Percentiles rank a stretch among this genome's conserved stretches.
phyloP scores from a whole-genome alignment of 2,888 invertebrate species.

The Caradrina kadenii region DNA sequence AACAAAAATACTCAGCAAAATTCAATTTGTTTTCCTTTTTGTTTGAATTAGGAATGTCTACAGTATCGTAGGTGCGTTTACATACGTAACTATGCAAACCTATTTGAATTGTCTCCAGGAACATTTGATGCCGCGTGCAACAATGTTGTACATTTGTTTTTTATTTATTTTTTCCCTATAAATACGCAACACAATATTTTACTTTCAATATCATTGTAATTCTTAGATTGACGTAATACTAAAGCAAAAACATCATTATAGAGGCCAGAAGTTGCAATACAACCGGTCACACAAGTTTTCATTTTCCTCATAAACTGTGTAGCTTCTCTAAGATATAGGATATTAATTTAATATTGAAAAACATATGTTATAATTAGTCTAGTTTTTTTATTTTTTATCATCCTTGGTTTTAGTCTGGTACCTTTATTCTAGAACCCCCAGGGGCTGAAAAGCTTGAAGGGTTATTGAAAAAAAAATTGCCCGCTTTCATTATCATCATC shows the following conservation, averaged over 20 bases:
- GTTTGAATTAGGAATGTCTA: too few relatives aligned
- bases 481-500: too few relatives aligned
- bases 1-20: too few relatives aligned
- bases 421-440: too few relatives aligned
- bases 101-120: too few relatives aligned
- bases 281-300: slow-evolving; percentile 14
- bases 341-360: neutral
- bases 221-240: neutral
- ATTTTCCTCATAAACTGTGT: slow-evolving; percentile 26
- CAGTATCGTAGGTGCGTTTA: too few relatives aligned
- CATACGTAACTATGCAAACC: too few relatives aligned
- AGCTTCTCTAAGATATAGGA: neutral
- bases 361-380: neutral
- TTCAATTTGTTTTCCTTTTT: too few relatives aligned
- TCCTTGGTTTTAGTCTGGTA: neutral
- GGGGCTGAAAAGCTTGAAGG: too few relatives aligned
- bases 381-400: slow-evolving; percentile 6
- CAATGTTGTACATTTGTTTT: neutral
- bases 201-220: slow-evolving; percentile 12
- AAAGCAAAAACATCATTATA: slow-evolving; percentile 14
- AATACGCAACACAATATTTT: neutral
- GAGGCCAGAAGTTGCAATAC: neutral
- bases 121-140: too few relatives aligned
- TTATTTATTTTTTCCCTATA: neutral
- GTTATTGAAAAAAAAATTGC: too few relatives aligned